These are phyloP conservation scores for Balanococcus diminutus DNA, from an alignment of 2,888 invertebrate species.

Conservation along the genomic window DNA sequence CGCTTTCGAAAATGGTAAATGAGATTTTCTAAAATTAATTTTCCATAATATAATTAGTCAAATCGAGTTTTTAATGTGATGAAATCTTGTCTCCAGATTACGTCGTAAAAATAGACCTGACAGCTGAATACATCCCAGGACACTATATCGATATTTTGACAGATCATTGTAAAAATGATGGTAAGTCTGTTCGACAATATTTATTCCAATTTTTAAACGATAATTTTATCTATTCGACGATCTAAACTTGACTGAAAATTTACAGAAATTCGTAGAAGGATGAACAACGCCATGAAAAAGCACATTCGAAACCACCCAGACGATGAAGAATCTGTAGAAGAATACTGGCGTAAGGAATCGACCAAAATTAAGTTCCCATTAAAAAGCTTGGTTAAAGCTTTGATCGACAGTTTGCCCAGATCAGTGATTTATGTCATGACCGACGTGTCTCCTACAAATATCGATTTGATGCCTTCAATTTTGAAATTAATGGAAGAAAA, in stretches of 20 bases:
- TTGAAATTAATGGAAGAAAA: neutral
- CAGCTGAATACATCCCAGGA: neutral
- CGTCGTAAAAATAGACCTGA: neutral
- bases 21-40: too few species aligned
- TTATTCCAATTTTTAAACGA: too few species aligned
- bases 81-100: neutral
- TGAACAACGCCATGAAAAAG: neutral
- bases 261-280: neutral
- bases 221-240: too few species aligned
- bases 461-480: neutral
- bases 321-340: neutral
- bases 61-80: too few species aligned
- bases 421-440: neutral
- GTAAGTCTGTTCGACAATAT: neutral
- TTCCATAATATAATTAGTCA: too few species aligned
- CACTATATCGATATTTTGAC: neutral
- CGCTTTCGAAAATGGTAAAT: neutral
- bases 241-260: neutral
- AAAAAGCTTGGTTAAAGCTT: neutral
- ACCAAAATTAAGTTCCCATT: neutral
- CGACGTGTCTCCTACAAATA: neutral
- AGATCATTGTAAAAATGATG: neutral
- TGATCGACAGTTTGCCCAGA: neutral
- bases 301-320: neutral
- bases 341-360: neutral